Conservation (phyloP, 2,113 vertebrate genomes). For the Fregata magnificens region DNA sequence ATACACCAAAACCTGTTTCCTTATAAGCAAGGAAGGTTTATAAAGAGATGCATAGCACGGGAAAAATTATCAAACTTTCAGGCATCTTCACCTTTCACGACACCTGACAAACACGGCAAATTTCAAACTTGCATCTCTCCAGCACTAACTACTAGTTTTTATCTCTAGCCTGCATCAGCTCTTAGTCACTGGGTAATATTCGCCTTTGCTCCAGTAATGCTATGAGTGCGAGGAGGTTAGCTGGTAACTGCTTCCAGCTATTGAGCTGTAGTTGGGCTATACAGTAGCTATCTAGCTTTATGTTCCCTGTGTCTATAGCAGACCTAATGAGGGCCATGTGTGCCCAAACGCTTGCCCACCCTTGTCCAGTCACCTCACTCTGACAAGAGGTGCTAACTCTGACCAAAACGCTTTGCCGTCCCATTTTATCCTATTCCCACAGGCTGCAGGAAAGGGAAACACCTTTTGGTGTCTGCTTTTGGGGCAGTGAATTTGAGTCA, state of each 20-base stretch:
- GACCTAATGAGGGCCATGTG: rapidly evolving
- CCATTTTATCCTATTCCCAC: not conserved
- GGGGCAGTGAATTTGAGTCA: not conserved
- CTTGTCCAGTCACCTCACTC: not conserved
- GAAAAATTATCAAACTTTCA: not conserved
- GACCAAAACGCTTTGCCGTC: not conserved
- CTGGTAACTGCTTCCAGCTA: not conserved
- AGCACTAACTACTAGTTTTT: not conserved
- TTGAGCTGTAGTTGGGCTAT: not conserved
- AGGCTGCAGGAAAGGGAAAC: not conserved
- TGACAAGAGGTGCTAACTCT: not conserved
- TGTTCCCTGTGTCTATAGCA: not conserved
- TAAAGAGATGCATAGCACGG: not conserved
- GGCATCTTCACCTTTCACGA: not conserved
- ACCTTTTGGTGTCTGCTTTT: not conserved
- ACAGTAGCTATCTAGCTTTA: not conserved
- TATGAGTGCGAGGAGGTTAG: not conserved
- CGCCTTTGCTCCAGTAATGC: not conserved
- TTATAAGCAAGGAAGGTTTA: not conserved
- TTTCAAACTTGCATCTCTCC: not conserved
- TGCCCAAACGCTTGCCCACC: not conserved
- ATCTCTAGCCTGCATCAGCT: not conserved
- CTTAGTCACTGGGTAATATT: not conserved
- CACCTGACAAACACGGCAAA: not conserved
- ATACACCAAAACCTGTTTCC: not conserved